Evolutionary conservation across 2,888 invertebrate genomes (phyloP).

Genomic region (Tachina lurida): DNA sequence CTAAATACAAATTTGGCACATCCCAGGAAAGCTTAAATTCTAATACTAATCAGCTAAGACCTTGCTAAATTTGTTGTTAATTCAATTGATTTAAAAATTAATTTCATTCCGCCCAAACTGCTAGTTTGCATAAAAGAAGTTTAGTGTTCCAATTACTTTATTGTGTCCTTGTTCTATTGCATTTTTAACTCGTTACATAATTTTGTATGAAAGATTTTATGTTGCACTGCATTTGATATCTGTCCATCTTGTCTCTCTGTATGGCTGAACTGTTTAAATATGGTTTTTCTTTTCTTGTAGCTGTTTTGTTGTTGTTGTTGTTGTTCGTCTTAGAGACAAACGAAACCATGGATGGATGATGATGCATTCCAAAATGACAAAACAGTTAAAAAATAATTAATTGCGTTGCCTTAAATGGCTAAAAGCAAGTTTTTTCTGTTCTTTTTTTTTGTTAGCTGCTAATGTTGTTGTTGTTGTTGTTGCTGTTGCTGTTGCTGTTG

Average conservation of each 20-base stretch:
- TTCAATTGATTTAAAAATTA: too few relatives aligned
- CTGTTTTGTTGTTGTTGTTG: constrained; percentile 30
- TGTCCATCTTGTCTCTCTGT: constrained; percentile 40
- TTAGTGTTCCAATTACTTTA: neutral
- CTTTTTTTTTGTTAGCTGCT: constrained; percentile 7
- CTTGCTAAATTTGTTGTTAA: too few relatives aligned
- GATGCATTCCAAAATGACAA: constrained; percentile 81
- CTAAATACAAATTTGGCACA: too few relatives aligned
- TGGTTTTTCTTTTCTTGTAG: constrained; percentile 17
- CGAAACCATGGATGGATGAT: constrained; percentile 61
- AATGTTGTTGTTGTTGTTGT: constrained; percentile 54
- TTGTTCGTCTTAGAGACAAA: constrained; percentile 48
- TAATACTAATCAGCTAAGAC: too few relatives aligned
- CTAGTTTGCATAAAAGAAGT: too few relatives aligned
- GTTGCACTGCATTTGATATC: constrained; percentile 35
- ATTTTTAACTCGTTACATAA: neutral
- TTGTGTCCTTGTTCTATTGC: neutral
- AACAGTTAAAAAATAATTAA: constrained; percentile 84
- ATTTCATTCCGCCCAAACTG: too few relatives aligned
- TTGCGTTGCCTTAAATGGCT: constrained; percentile 83
- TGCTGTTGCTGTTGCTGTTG: constrained; percentile 16
- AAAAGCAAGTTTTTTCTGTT: constrained; percentile 72
- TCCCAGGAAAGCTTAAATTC: too few relatives aligned
- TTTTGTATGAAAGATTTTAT: constrained; percentile 35
- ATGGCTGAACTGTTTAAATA: constrained; percentile 53